phyloP scores from a whole-genome alignment of 2,797 vertebrate species.

The Threskiornis aethiopicus region DNA sequence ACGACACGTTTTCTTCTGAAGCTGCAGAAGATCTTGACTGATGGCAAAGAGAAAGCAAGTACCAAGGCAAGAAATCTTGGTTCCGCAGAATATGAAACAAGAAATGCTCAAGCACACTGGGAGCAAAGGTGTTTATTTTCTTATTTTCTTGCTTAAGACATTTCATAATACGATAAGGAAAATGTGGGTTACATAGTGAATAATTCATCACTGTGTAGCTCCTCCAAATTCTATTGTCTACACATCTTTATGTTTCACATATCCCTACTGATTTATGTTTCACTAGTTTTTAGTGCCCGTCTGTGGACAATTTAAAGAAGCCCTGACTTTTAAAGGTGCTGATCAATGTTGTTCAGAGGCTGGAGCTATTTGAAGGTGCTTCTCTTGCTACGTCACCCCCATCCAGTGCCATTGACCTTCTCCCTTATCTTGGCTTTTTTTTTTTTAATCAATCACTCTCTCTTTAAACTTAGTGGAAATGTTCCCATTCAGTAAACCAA shows the following conservation, averaged over 20 bases:
- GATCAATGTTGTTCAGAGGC: background rate
- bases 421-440: rapidly evolving
- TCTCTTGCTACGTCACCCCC: background rate
- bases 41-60: slow-evolving; percentile 24
- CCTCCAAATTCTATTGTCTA: background rate
- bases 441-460: background rate
- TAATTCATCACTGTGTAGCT: background rate
- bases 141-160: background rate
- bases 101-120: background rate
- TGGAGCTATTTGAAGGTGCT: background rate
- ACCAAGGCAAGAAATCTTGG: background rate
- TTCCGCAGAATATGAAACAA: background rate
- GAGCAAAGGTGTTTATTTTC: background rate
- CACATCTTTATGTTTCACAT: background rate
- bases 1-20: background rate
- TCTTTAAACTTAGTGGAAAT: background rate
- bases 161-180: background rate
- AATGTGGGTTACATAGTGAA: background rate
- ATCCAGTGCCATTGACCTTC: background rate
- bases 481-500: background rate
- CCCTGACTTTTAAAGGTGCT: background rate
- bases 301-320: background rate
- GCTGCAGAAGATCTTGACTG: background rate
- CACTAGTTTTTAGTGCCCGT: background rate
- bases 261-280: background rate